Base-by-base conservation (phyloP, 2,797 vertebrate species). In the Muscicapa comitata region DNA sequence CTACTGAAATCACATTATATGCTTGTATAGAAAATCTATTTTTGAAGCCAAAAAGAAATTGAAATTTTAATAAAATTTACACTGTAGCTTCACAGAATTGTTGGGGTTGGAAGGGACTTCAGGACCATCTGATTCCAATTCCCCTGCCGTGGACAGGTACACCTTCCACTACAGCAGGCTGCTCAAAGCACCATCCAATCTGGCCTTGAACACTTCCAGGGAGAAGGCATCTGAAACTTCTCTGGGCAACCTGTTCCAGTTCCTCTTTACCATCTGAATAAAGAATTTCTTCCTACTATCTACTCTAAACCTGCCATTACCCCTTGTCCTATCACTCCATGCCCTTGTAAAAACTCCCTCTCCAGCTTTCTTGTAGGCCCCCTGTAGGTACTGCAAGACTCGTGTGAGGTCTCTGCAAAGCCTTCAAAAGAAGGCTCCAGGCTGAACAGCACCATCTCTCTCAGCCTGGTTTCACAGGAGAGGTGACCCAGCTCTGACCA, bases 1-100 rank as follows among this genome's bases (percentile, higher is more conserved):
- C 78, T 78, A 25, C 47, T 67, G 75, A 84, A 80, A 78, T 76
- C 3, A 24, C 51, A 73, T 86, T 24, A 25, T 31, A 51, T 33
- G 16, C 91, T 86, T 86, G 62, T 62, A 65, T 26, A 9, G 42
- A 76, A 76, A 72, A n/a, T 77, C 75, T 89, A 45, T 40, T 71
- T 94, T 80, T 89, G 57, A 94, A 87, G 74, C 33, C 58, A 73
- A 90, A 86, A 78, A 73, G 3, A 65, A 86, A 87, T 42, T 59
- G n/a, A 78, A 80, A 28, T 66, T 89, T 57, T 72, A 77, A 61
- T 73, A 65, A 80, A 70, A 51, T 72, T 31, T 40, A 6, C 42
- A 19, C 54, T 51, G n/a, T 35, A 38, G 5, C 9, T 31, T 81
- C 38, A 58, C 7, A 19, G 33, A 71, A 53, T 28, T 63, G 9